Evolutionary conservation across 1,140 invertebrate genomes (phyloP).

Genomic region (Temnothorax curvispinosus): DNA sequence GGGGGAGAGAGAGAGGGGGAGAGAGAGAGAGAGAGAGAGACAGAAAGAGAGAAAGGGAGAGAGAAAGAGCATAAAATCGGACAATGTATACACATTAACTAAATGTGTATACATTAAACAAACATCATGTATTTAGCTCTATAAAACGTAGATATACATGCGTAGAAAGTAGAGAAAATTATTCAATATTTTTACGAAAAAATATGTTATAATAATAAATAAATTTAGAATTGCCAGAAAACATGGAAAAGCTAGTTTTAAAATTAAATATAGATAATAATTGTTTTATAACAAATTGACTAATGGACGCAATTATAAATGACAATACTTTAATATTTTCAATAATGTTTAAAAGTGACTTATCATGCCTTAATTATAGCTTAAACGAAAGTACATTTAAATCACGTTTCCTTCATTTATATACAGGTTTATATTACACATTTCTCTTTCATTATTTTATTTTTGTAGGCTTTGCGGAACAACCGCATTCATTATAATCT

Average conservation of each 20-base stretch:
- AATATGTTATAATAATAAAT: neutral
- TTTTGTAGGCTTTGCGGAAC: neutral
- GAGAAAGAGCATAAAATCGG: neutral
- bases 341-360: neutral
- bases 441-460: neutral
- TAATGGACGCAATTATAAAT: neutral
- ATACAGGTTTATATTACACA: neutral
- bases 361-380: neutral
- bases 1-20: neutral
- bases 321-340: neutral
- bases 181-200: neutral
- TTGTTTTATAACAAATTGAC: neutral
- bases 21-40: neutral
- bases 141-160: neutral
- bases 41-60: neutral
- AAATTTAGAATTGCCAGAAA: neutral
- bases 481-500: neutral
- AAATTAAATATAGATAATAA: conserved; percentile 10
- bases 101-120: too few relatives aligned
- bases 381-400: neutral
- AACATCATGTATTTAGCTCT: neutral
- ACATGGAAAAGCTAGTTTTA: neutral
- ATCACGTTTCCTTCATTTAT: neutral
- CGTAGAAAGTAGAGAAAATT: neutral
- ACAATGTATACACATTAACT: neutral